Evolutionary conservation across 2,888 invertebrate species (phyloP), one percentile per base, ranked within the genome.

Genomic region (Troides aeacus): DNA sequence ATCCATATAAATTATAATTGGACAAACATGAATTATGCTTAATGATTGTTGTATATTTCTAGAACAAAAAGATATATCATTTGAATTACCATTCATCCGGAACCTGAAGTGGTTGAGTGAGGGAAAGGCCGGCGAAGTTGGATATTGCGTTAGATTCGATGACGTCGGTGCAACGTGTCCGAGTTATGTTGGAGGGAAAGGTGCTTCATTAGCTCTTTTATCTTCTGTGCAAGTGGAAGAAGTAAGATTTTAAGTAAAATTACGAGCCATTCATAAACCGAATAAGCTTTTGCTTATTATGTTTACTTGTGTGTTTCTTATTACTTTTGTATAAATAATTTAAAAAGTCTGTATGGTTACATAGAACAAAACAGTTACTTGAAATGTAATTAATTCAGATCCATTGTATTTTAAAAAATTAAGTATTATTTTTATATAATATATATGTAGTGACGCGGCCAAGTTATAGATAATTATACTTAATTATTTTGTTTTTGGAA

Each of bases 171-270:
- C 95, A 39, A 88, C 91, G 36, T 93, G 94, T 72, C 85, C 94
- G 0, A 81, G 84, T 12, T 82, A 95, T 15, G 95, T 96, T 0
- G 97, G 97, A 0, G 97, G 97, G 0, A 97, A 97, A 84, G 97
- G 96, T 15, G 94, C 95, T 1, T 97, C 97, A 2, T 85, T 97
- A 18, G 96, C 96, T 0, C 83, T 95, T 57, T 86, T 97, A 62
- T 80, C 85, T 15, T 87, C 91, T 0, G 75, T 87, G 24, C 85
- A 94, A 67, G 76, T 84, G 23, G 78, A 87, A 60, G 84, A 93
- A 79, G 94, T 62, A 42, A 65, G 65, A 30, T 12, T 42, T 42
- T 46, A 12, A 12, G 15, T 46, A 15, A 46, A 46, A 46, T 46
- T 46, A 46, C n/a, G 53, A 53, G n/a, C n/a, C 0, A n/a, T 53